Percentiles rank a stretch among this genome's conserved stretches.
phyloP scores from a whole-genome alignment of 2,113 vertebrate genomes.

The Catharus minimus region DNA sequence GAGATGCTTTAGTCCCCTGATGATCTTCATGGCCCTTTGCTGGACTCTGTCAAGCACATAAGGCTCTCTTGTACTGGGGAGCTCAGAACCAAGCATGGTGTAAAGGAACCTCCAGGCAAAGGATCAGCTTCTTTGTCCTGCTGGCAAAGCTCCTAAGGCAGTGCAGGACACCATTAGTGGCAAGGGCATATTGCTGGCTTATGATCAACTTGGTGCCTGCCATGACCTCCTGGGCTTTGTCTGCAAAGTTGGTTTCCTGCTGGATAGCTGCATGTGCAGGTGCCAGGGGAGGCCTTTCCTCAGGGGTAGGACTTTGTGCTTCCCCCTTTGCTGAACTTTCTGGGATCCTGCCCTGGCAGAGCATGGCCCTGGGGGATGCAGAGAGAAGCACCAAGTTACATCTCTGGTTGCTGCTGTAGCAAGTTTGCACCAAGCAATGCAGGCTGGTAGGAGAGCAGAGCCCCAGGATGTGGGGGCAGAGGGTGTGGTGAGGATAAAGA shows the following conservation, averaged over 20 bases:
- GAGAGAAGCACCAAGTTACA: background rate
- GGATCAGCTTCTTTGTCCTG: fast-evolving
- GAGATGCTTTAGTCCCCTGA: background rate
- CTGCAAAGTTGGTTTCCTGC: background rate
- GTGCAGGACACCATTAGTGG: background rate
- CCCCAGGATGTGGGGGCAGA: no score
- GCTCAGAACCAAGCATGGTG: fast-evolving
- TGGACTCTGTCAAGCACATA: fast-evolving
- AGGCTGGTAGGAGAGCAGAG: background rate
- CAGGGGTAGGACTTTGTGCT: background rate
- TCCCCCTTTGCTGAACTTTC: background rate
- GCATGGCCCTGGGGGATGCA: background rate
- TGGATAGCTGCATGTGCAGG: fast-evolving
- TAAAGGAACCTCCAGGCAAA: background rate
- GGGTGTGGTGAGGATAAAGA: background rate
- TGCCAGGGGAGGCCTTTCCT: background rate
- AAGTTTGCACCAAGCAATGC: background rate
- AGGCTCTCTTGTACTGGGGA: background rate
- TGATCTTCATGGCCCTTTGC: background rate
- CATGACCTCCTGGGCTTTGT: background rate
- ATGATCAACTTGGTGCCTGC: background rate
- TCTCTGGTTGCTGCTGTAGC: background rate
- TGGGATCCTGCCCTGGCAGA: background rate
- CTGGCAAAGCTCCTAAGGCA: background rate
- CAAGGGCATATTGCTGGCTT: background rate